A percentile compares a stretch with the other conserved stretches of the same genome.
Evolutionary conservation across 2,888 invertebrate genomes (phyloP).

Genomic region (Nemoura dubitans): DNA sequence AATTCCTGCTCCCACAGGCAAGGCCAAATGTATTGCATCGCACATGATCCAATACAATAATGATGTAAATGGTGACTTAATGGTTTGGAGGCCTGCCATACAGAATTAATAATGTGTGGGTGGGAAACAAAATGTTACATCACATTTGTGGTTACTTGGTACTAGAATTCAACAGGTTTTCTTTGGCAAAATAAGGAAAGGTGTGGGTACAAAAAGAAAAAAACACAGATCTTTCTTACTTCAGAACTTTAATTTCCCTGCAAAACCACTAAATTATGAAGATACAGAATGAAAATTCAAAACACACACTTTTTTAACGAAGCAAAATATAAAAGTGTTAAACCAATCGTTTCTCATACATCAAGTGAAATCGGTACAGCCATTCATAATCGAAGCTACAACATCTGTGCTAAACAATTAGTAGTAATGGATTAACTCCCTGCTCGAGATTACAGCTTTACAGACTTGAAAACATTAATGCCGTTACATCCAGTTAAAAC

Average conservation of each 20-base stretch:
- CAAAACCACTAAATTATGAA: neutral
- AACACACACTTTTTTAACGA: neutral
- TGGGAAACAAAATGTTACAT: no score
- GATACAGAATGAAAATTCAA: conserved; percentile 7
- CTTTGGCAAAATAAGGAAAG: no score
- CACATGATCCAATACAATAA: no score
- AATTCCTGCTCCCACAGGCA: no score
- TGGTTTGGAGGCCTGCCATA: no score
- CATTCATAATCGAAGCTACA: neutral
- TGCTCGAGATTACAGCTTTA: neutral
- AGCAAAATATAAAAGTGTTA: conserved; percentile 12
- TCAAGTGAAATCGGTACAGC: neutral
- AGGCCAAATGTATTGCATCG: no score
- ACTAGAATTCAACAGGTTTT: no score
- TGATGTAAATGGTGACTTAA: no score
- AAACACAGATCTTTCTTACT: neutral
- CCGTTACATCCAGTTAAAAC: neutral
- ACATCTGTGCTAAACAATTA: neutral
- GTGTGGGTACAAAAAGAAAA: neutral
- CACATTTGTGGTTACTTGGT: no score
- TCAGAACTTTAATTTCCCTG: neutral
- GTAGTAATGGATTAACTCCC: neutral
- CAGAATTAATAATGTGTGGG: no score
- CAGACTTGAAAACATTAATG: no score
- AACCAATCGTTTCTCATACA: neutral